phyloP scores from a whole-genome alignment of 1,140 invertebrate species.

The Elymnias hypermnestra region DNA sequence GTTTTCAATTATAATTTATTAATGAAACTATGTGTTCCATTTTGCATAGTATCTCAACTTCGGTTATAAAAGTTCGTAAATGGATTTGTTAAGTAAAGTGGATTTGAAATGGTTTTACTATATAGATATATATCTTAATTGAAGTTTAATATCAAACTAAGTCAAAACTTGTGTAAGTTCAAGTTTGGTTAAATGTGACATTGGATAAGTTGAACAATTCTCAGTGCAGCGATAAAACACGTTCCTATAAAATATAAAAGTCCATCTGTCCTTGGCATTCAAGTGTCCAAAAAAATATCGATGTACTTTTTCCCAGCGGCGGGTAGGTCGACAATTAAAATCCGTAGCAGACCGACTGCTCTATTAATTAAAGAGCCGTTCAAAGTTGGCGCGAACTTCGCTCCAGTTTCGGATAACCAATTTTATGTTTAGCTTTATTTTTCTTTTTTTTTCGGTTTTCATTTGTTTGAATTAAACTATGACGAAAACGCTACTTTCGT shows the following conservation, averaged over 20 bases:
- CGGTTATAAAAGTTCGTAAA: too few relatives aligned
- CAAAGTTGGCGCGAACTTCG: constrained; percentile 12
- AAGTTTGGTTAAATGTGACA: too few relatives aligned
- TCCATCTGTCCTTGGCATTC: neutral
- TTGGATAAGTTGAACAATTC: too few relatives aligned
- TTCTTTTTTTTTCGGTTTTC: constrained; percentile 4
- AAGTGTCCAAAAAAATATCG: constrained; percentile 1
- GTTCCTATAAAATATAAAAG: neutral
- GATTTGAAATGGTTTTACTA: too few relatives aligned
- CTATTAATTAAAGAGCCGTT: constrained; percentile 31
- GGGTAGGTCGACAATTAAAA: constrained; percentile 15
- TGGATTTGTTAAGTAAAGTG: too few relatives aligned
- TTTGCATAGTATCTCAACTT: too few relatives aligned
- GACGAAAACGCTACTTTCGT: neutral
- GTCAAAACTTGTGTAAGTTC: too few relatives aligned
- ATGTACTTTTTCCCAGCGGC: neutral
- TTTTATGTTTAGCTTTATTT: constrained; percentile 15
- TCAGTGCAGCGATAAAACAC: too few relatives aligned
- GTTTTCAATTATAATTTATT: too few relatives aligned
- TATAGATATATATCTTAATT: too few relatives aligned
- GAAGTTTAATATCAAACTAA: too few relatives aligned
- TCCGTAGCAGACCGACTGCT: constrained; percentile 13
- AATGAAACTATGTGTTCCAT: too few relatives aligned
- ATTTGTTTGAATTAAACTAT: neutral
- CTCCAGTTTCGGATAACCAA: constrained; percentile 16